Evolutionary conservation across 2,888 invertebrate species (phyloP), one percentile per base, ranked within the genome.

Genomic region (Mythimna albipuncta): DNA sequence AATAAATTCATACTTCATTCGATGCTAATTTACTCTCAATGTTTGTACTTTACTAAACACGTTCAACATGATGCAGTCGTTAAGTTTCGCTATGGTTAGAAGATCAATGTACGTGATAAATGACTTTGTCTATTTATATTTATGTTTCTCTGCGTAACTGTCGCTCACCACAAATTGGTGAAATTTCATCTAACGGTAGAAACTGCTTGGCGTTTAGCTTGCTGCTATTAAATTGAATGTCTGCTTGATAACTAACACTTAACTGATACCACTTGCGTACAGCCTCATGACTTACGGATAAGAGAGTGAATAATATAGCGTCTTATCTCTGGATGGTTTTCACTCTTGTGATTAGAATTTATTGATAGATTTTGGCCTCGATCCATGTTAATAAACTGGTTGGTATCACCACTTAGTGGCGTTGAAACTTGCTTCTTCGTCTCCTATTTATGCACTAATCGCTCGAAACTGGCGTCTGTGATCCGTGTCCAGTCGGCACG

Each of bases 401-500:
- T 80, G 65, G 69, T 80, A 72, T 70, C 35, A 64, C 63, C 72
- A 41, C 66, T 75, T 59, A 72, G 64, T 47, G 61, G 58, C 66
- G 44, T 74, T 71, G 54, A 72, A 82, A 73, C 67, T 81, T 26
- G 73, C 81, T 75, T 67, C 52, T 72, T 69, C 65, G 68, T 80
- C 78, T 77, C 66, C 75, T 81, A 65, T 74, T 83, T 81, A 81
- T 80, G 79, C 81, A 82, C 67, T 82, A 83, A 87, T 89, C 80
- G 80, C 78, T 89, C 66, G 81, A 86, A 89, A 87, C 88, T 79
- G 77, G 65, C 77, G 76, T 78, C 84, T 82, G 71, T 87, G 89
- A 89, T 90, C 88, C 88, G 88, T 89, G 86, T 84, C 89, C 79
- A 86, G 74, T 87, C 75, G 73, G 84, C 90, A 90, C 88, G 89